Conservation (phyloP, 2,113 vertebrate genomes). For the Oriolus oriolus region DNA sequence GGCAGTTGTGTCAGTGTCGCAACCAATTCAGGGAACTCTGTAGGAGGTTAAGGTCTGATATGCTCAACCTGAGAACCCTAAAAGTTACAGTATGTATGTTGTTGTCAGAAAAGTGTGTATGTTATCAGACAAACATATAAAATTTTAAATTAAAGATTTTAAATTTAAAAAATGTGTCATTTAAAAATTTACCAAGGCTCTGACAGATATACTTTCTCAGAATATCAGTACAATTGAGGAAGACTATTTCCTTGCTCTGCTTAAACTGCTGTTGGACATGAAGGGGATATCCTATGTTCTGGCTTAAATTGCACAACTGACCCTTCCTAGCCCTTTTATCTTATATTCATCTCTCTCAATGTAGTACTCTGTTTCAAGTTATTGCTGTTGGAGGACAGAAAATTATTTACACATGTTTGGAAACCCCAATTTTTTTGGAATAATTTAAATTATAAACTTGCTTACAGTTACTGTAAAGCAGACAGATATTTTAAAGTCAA, state of each 20-base stretch:
- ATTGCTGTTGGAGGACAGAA: not conserved
- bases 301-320: not conserved
- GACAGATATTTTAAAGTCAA: not conserved
- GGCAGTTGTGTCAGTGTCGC: not conserved
- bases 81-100: not conserved
- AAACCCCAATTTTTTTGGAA: accelerated
- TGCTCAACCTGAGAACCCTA: not conserved
- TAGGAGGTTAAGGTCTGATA: not conserved
- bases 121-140: not conserved
- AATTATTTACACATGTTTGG: not conserved
- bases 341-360: not conserved
- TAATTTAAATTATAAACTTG: not conserved
- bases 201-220: not conserved
- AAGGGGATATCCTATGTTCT: not conserved
- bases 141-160: not conserved
- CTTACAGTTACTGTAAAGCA: not conserved
- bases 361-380: not conserved
- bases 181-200: not conserved
- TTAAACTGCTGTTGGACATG: not conserved
- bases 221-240: not conserved
- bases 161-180: not conserved
- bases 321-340: not conserved
- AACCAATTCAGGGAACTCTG: not conserved
- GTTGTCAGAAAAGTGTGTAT: not conserved
- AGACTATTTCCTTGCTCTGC: not conserved